Evolutionary conservation across 2,113 vertebrate species (phyloP).

Genomic region (Nothoprocta perdicaria): DNA sequence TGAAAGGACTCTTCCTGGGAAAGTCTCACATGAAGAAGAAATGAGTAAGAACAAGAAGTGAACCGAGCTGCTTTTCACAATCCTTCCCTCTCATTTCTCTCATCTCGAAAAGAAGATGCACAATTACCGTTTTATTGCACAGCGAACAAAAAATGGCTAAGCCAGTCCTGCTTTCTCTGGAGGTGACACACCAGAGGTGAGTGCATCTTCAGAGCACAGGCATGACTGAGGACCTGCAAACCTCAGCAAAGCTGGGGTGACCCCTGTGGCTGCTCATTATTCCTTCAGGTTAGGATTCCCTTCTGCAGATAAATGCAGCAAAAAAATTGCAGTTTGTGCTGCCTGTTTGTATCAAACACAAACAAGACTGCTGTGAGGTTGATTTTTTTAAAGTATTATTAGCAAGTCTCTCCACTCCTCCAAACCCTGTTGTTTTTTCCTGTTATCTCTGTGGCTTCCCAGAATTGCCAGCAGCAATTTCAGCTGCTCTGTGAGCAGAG

Average conservation of each 20-base stretch:
- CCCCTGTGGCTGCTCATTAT: neutral
- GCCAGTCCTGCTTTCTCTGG: neutral
- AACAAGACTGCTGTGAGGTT: neutral
- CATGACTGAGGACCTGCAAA: neutral
- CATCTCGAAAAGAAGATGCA: neutral
- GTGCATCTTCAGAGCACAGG: neutral
- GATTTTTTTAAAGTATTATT: neutral
- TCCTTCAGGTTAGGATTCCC: neutral
- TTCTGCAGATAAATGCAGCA: neutral
- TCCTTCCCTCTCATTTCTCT: neutral
- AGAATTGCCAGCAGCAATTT: neutral
- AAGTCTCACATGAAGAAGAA: conserved; percentile 3
- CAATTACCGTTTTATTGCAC: neutral
- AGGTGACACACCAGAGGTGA: neutral
- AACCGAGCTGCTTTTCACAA: neutral
- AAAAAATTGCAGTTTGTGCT: neutral
- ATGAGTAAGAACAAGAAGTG: neutral
- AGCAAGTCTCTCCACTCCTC: neutral
- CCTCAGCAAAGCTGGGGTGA: neutral
- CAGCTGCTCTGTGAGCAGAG: neutral
- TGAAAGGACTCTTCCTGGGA: neutral
- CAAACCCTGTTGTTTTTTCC: neutral
- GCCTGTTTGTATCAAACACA: neutral
- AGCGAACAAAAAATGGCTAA: neutral
- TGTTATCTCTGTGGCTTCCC: neutral